phyloP scores from a whole-genome alignment of 2,888 invertebrate genomes.

The Neria commutata region DNA sequence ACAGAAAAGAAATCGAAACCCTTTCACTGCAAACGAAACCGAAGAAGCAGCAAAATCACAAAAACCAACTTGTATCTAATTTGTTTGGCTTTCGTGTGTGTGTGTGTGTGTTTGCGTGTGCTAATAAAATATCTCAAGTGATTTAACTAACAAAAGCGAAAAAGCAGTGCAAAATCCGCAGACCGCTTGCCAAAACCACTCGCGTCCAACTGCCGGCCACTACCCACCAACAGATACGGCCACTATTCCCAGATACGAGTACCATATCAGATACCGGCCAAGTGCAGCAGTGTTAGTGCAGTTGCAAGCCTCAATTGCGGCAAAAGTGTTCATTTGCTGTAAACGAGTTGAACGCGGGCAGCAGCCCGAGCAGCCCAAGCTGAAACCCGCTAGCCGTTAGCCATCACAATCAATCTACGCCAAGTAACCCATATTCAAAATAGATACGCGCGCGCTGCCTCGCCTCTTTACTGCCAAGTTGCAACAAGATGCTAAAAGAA shows the following conservation, averaged over 20 bases:
- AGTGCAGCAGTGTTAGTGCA: too few relatives aligned
- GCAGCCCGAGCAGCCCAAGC: too few relatives aligned
- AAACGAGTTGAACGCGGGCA: conserved; percentile 2
- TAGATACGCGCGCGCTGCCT: conserved; percentile 39
- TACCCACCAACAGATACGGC: too few relatives aligned
- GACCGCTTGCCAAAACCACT: conserved; percentile 17
- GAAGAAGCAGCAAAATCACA: conserved; percentile 23
- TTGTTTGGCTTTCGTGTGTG: too few relatives aligned
- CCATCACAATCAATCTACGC: conserved; percentile 25
- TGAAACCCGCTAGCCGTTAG: conserved; percentile 49
- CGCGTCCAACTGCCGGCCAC: too few relatives aligned
- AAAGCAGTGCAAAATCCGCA: conserved; percentile 11
- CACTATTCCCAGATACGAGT: conserved; percentile 20
- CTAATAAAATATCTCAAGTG: conserved; percentile 12
- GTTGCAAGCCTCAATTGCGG: too few relatives aligned
- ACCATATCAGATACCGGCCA: conserved; percentile 15
- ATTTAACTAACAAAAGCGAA: conserved; percentile 12
- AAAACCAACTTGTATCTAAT: conserved; percentile 37
- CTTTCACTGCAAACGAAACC: conserved; percentile 42
- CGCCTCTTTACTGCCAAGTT: neutral
- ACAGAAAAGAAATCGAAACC: conserved; percentile 38
- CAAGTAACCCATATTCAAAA: conserved; percentile 55
- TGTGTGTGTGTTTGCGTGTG: conserved; percentile 6
- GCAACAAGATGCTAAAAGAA: neutral
- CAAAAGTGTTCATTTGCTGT: too few relatives aligned